Conservation (phyloP, 2,113 vertebrate genomes). For the Clarias macrocephalus region DNA sequence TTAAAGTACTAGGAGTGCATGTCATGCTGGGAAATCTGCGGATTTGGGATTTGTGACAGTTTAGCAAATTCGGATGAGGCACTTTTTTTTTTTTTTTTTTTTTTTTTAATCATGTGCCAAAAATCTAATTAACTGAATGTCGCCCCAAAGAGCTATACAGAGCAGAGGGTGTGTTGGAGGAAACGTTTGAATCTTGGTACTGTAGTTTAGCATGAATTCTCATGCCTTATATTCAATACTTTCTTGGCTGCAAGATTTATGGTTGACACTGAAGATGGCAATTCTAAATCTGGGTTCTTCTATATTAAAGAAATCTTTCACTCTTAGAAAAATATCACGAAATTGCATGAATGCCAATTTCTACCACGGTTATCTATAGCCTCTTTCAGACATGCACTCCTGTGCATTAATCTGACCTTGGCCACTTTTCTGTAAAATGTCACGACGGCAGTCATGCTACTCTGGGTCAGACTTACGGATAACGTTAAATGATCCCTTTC, state of each 20-base stretch:
- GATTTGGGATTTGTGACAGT: not conserved
- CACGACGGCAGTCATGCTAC: no score
- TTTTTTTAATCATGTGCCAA: not conserved
- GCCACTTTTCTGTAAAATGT: no score
- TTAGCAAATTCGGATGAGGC: not conserved
- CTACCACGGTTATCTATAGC: not conserved
- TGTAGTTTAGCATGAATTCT: not conserved
- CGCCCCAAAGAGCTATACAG: not conserved
- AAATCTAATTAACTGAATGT: conserved; percentile 13
- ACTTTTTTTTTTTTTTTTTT: no score
- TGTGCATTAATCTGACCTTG: no score
- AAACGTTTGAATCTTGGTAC: not conserved
- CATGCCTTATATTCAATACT: not conserved
- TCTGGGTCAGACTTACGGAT: no score
- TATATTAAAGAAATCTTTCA: not conserved
- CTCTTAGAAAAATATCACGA: not conserved
- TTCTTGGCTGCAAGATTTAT: not conserved
- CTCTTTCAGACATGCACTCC: no score
- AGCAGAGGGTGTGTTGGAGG: conserved; percentile 3
- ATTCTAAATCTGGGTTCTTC: not conserved
- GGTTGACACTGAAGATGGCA: not conserved
- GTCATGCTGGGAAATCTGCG: not conserved
- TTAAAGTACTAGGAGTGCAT: not conserved
- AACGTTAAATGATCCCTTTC: no score
- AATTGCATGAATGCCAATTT: not conserved